Conservation (phyloP, 2,888 invertebrate species). For the Cataglyphis altisquamis region DNA sequence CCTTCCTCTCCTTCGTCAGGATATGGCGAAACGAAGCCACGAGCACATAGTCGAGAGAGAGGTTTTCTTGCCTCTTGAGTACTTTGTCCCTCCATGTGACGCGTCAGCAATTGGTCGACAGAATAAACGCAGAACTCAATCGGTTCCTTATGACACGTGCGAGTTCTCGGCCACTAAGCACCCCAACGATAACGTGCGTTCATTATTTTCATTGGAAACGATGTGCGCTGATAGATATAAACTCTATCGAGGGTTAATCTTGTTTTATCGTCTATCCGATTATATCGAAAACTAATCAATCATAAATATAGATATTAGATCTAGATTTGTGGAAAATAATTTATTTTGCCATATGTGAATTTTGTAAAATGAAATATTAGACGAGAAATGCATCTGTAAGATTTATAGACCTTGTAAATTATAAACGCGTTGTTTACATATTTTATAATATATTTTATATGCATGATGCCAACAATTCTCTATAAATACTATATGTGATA, state of each 20-base stretch:
- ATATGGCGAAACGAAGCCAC: constrained; percentile 52
- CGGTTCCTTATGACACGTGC: constrained; percentile 48
- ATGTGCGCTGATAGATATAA: neutral
- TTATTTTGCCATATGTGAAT: neutral
- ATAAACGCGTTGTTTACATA: neutral
- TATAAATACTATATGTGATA: neutral
- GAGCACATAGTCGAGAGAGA: constrained; percentile 48
- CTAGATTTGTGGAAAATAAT: neutral
- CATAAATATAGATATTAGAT: constrained; percentile 6
- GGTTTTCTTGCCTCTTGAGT: constrained; percentile 66
- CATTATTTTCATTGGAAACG: constrained; percentile 24
- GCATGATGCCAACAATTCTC: neutral
- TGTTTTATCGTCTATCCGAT: constrained; percentile 1
- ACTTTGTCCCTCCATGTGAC: constrained; percentile 51
- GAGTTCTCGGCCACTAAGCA: constrained; percentile 17
- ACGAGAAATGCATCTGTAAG: neutral
- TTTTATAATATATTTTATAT: neutral
- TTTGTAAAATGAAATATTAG: neutral
- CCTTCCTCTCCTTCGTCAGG: constrained; percentile 47
- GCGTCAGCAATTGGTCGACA: constrained; percentile 67
- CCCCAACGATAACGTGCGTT: constrained; percentile 12
- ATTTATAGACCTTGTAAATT: neutral
- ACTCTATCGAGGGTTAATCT: neutral
- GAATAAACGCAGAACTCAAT: constrained; percentile 69
- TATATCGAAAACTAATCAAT: constrained; percentile 23